A percentile compares a stretch with the other conserved stretches of the same genome.
Conservation (phyloP, 2,113 vertebrate genomes). For the Rhinolophus sinicus region DNA sequence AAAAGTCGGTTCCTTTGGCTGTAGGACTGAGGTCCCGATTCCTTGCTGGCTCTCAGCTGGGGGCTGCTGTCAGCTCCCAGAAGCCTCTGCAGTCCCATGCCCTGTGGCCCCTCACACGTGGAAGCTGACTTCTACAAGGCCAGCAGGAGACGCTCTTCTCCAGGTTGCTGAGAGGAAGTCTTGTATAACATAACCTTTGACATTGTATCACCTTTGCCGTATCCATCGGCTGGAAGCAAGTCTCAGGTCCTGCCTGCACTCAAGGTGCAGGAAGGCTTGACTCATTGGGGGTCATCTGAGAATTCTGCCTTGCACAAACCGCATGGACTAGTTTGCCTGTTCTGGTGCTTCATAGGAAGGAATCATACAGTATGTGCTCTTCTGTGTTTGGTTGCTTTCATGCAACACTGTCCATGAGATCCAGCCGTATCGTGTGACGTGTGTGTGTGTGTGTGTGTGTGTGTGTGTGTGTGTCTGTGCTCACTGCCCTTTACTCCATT, state of each 20-base stretch:
- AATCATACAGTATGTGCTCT: not conserved
- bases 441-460: rapidly evolving
- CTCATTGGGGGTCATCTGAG: too few relatives aligned
- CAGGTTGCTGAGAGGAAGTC: not conserved
- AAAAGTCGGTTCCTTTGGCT: not conserved
- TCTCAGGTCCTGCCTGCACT: not conserved
- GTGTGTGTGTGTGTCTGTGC: not conserved
- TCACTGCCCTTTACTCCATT: rapidly evolving
- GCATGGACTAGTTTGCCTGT: not conserved
- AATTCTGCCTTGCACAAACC: too few relatives aligned
- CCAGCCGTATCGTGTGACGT: rapidly evolving
- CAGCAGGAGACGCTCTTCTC: not conserved
- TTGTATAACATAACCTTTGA: too few relatives aligned
- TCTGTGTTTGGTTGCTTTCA: not conserved
- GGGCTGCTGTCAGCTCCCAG: not conserved
- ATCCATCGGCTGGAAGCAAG: not conserved
- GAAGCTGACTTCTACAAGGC: too few relatives aligned
- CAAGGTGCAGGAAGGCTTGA: not conserved
- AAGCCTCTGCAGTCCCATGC: not conserved
- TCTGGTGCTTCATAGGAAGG: not conserved
- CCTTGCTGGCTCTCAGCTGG: not conserved
- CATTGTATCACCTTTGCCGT: not conserved
- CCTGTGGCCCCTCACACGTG: not conserved
- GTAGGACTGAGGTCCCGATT: not conserved
- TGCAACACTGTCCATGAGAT: not conserved